A percentile compares a stretch with the other conserved stretches of the same genome.
phyloP scores from a whole-genome alignment of 2,113 vertebrate species.

The Willisornis vidua region DNA sequence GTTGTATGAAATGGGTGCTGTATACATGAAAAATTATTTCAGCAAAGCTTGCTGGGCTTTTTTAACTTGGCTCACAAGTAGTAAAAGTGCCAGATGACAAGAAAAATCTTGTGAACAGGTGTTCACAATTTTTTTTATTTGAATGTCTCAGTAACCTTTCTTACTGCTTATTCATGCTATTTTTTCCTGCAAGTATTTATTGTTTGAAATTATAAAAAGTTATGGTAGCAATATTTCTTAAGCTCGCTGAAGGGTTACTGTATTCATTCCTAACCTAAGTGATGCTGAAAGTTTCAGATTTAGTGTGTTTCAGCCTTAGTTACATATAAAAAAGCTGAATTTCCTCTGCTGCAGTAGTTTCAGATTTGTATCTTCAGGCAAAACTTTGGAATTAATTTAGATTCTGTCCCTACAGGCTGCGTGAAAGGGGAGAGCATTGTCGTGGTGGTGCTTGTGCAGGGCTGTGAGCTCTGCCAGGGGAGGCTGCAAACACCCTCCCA shows the following conservation, averaged over 20 bases:
- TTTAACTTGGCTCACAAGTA: not conserved
- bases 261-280: not conserved
- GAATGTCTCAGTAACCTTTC: not conserved
- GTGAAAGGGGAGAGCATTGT: rapidly evolving
- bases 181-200: not conserved
- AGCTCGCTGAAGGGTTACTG: not conserved
- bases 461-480: not conserved
- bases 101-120: not conserved
- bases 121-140: not conserved
- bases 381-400: not conserved
- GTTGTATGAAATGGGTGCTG: not conserved
- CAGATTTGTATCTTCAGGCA: not conserved
- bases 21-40: not conserved
- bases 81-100: not conserved
- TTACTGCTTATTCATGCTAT: not conserved
- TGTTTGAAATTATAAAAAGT: not conserved
- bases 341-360: not conserved
- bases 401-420: not conserved
- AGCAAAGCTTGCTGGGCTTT: not conserved
- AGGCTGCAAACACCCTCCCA: not conserved
- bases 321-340: not conserved
- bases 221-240: not conserved
- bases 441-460: rapidly evolving
- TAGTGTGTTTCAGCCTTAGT: not conserved
- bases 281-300: not conserved